Evolutionary conservation across 2,113 vertebrate species (phyloP).

Genomic region (Myrmecophaga tridactyla): DNA sequence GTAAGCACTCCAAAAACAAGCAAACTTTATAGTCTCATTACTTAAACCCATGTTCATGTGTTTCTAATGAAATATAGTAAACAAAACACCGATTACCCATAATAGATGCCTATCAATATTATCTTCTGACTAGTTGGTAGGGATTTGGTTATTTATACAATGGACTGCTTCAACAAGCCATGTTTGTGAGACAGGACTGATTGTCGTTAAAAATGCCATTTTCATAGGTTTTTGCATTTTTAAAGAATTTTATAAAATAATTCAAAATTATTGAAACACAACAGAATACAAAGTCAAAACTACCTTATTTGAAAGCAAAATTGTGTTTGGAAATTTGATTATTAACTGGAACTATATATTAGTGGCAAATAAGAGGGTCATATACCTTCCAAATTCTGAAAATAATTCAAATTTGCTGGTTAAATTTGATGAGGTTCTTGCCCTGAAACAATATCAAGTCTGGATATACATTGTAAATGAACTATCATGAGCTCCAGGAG

Average conservation of each 20-base stretch:
- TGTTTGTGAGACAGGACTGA: not conserved
- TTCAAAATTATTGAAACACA: not conserved
- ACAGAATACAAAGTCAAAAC: not conserved
- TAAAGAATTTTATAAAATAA: not conserved
- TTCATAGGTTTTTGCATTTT: not conserved
- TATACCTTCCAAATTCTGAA: not conserved
- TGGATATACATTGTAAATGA: not conserved
- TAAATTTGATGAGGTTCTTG: not conserved
- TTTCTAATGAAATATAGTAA: not conserved
- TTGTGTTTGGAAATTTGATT: not conserved
- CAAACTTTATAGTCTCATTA: not conserved
- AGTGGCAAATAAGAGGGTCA: not conserved
- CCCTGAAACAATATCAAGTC: not conserved
- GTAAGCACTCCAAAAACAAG: not conserved
- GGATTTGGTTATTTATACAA: not conserved
- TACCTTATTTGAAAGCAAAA: not conserved
- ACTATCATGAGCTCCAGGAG: not conserved
- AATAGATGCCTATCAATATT: not conserved
- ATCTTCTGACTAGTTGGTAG: not conserved
- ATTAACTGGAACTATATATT: not conserved
- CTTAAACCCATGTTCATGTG: not conserved
- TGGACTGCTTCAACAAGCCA: not conserved
- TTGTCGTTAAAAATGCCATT: not conserved
- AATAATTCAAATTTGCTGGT: not conserved
- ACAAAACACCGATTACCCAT: not conserved